Evolutionary conservation across 2,113 vertebrate genomes (phyloP), one percentile per base, ranked within the genome.

Genomic region (Bufo bufo): DNA sequence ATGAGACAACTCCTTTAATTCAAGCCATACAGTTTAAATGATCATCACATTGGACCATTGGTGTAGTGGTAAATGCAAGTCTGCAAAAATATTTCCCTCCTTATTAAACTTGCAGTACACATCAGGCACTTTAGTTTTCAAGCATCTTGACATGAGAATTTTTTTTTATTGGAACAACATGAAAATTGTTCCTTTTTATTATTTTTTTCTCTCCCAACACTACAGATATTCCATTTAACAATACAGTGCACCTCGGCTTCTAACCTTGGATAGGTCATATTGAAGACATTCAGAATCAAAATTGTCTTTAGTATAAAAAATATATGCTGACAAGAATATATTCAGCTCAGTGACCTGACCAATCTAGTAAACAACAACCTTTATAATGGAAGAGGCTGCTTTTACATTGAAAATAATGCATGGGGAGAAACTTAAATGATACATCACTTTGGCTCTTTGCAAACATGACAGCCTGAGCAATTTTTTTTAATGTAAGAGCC

Each of bases 371-470:
- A 84, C 87, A 89, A 84, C 87, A 89, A 89, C 87, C 87, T 89
- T 89, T 84, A 77, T 89, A 84, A 89, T 89, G 87, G 87, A 89
- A 84, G 82, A 78, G 59, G 59, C 81, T 69, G 87, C 87, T 89
- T 89, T 84, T 89, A 84, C 87, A 89, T 89, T 84, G 82, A 66
- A 78, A 89, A 89, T 89, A 89, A 89, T 84, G 87, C 87, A 78
- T 33, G 50, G 23, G 66, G 72, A 84, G 82, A 84, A 69, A 78
- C 74, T 84, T 89, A 84, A 89, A 89, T 89, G 87, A 84, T 84
- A 89, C 81, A 78, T 89, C 87, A 84, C 74, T 84, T 87, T 88
- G 78, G 80, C 72, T 84, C 49, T 50, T 45, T 19, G 49, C 58
- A 33, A 83, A 88, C 87, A 84, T 89, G 87, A 89, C 87, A 89